Evolutionary conservation across 2,113 vertebrate genomes (phyloP), one percentile per base, ranked within the genome.

Genomic region (Probosciger aterrimus): DNA sequence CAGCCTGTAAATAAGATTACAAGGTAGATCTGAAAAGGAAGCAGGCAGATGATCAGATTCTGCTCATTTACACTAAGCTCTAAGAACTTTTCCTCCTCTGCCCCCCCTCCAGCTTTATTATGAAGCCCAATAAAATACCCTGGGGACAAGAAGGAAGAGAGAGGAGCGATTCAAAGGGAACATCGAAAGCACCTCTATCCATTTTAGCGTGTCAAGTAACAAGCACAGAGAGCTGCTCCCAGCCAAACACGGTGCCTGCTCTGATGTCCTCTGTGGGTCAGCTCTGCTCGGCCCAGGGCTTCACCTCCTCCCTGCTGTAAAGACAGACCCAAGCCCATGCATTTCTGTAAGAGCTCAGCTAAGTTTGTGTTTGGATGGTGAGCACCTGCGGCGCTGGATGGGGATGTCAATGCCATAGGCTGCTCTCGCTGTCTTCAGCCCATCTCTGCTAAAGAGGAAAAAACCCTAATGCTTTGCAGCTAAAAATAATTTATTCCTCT

Each of bases 1-100:
- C 92, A 76, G 69, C 43, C 64, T 55, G 53, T 82, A 87, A 91
- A 94, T 86, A 86, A 57, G 75, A 82, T 93, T 90, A 69, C 59
- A 75, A 71, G 41, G 57, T 60, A 80, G 91, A 86, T 65, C 62
- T 86, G 52, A 93, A 76, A 92, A 39, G 49, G 67, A 71, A 86
- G 73, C 79, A 83, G 75, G 20, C 10, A 33, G 55, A 79, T 63
- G 11, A 77, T 89, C 79, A 94, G 88, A 87, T 86, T 81, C 86
- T 80, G 47, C 70, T 92, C 64, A 67, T 88, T 92, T 92, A 70
- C 53, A 63, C 88, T 23, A 83, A 92, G 49, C 52, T 89, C 65
- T 65, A 94, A 90, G 71, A 90, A 82, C 20, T 88, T 92, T 43
- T 31, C 43, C 69, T n/a, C 22, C 46, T 53, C 52, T 10, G 1